Conservation (phyloP, 2,113 vertebrate genomes). For the Lampris megalopsis region DNA sequence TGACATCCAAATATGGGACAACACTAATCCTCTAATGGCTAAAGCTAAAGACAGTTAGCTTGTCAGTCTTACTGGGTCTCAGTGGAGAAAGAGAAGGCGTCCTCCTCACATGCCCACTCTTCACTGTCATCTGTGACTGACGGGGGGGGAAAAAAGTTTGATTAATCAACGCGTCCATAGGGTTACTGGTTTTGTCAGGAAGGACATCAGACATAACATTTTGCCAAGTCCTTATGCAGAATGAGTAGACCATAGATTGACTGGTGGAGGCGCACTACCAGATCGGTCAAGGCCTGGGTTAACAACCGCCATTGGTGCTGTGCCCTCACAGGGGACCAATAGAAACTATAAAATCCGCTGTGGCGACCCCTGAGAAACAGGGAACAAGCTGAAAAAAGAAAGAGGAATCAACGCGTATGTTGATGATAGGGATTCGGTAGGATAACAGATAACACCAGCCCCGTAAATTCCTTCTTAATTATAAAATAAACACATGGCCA, state of each 20-base stretch:
- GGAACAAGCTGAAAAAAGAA: too few relatives aligned
- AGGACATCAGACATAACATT: conserved; percentile 11
- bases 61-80: conserved; percentile 73
- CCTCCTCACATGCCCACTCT: conserved; percentile 87
- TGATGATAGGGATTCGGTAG: neutral
- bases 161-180: conserved; percentile 21
- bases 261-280: conserved; percentile 42
- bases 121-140: conserved; percentile 87
- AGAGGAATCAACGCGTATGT: neutral
- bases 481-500: conserved; percentile 38
- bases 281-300: too few relatives aligned
- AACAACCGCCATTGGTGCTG: too few relatives aligned
- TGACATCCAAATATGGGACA: neutral
- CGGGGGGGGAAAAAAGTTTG: conserved; percentile 41
- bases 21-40: neutral
- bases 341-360: too few relatives aligned
- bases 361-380: too few relatives aligned
- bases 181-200: conserved; percentile 28
- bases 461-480: conserved; percentile 38
- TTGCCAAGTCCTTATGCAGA: neutral
- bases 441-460: neutral
- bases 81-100: conserved; percentile 62
- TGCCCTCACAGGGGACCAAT: too few relatives aligned
- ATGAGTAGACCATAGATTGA: conserved; percentile 48
- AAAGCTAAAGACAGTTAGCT: neutral